These are phyloP conservation scores for Ceratina japonica DNA, from an alignment of 1,140 invertebrate species.

Conservation along the genomic window DNA sequence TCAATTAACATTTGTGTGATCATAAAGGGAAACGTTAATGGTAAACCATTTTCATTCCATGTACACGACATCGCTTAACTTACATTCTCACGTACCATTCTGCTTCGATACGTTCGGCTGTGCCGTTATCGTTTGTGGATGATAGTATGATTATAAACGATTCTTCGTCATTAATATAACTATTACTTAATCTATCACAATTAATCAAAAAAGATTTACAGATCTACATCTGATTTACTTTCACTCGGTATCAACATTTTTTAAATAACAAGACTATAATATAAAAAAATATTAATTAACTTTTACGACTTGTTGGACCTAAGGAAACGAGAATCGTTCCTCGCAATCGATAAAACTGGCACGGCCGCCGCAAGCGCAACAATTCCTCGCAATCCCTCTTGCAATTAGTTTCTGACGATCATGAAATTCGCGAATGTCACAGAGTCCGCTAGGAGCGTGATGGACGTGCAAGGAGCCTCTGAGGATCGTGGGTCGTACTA, in stretches of 20 bases:
- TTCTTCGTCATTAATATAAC: neutral
- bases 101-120: conserved; percentile 24
- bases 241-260: no score
- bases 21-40: conserved; percentile 21
- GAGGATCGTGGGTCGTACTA: conserved; percentile 64
- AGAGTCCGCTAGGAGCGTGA: conserved; percentile 77
- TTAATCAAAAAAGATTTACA: no score
- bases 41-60: conserved; percentile 50
- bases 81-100: conserved; percentile 39
- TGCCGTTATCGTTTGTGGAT: conserved; percentile 21
- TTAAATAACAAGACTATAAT: no score
- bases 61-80: conserved; percentile 35
- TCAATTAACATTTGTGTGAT: neutral
- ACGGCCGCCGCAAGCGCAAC: neutral
- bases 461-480: conserved; percentile 62
- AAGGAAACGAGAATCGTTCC: neutral
- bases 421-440: conserved; percentile 45
- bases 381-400: no score
- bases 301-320: neutral
- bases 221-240: no score
- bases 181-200: no score
- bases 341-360: conserved; percentile 6
- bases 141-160: neutral
- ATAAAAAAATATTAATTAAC: neutral
- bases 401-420: conserved; percentile 22